Evolutionary conservation across 1,140 invertebrate species (phyloP), one percentile per base, ranked within the genome.

Genomic region (Lepidurus apus): DNA sequence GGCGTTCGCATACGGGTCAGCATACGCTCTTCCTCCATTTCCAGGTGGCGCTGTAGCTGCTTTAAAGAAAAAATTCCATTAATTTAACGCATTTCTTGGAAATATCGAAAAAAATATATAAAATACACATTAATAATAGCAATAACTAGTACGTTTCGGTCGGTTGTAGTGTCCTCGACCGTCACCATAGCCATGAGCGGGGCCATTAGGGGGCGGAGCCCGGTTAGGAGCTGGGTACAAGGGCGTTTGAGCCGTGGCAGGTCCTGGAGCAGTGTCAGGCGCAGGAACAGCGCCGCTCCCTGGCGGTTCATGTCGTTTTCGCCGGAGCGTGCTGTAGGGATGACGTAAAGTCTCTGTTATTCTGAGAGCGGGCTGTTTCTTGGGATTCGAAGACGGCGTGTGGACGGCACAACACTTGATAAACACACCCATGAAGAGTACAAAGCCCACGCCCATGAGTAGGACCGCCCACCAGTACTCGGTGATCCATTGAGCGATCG

Each of bases 341-440:
- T 93, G 89, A 73, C 94, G 88, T 11, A 97, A 86, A 13, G 95
- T 96, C 85, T 97, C 94, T 81, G 92, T 93, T 79, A 96, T 90
- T 79, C 93, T 89, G 81, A 93, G 89, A 7, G 93, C 93, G 0
- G 94, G 93, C 75, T 93, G 91, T 83, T 95, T 93, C 84, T 96
- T 95, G 10, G 97, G 97, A 89, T 98, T 98, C 76, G 93, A 96
- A 74, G 95, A 98, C 24, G 98, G 98, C 73, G 98, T 99, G 85
- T 99, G 97, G 76, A 99, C 97, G 17, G 98, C 97, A 87, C 97
- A 99, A 84, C 97, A 98, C 85, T 99, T 98, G 82, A 99, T 98
- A 85, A 99, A 99, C n/a, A 96, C 86, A 42, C 95, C 97, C 97
- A 99, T 99, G 82, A 96, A 91, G 79, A 98, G 91, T 9, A 99